Base-by-base conservation (phyloP, 2,888 invertebrate genomes). In the Cenopis cana region DNA sequence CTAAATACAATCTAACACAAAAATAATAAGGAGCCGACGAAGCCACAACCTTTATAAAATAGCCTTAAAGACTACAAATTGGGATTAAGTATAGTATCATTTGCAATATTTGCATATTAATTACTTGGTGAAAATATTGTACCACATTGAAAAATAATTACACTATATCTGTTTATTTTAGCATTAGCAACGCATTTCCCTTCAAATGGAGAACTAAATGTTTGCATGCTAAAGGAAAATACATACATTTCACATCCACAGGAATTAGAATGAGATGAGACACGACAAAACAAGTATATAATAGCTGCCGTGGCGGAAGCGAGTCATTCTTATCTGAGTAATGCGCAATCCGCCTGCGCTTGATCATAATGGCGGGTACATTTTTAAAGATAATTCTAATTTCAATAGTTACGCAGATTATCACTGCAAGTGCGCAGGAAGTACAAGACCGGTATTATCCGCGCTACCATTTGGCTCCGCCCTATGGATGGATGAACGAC, bases 401-500 rank as follows among this genome's bases (percentile, higher is more conserved):
- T 66, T 56, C 78, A 24, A 24, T 85, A 24, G 73, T 81, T 69
- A 74, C 73, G 73, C 82, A 73, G 75, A 78, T 73, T 18, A 79
- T 77, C 18, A 73, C 72, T 11, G 76, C 76, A 3, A 46, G 50
- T 1, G 55, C 18, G 5, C 36, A 56, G 24, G 55, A 55, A 33
- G 67, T 82, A 1, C 76, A 81, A 5, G 79, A 80, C 12, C 77
- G 79, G 0, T 90, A 79, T 60, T 84, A 84, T 56, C 91, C 91
- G 1, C 79, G 81, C 0, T 92, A 85, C 70, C 93, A 93, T 65
- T 74, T 89, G 29, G 82, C 85, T 4, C 90, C 91, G 0, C 82
- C 81, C 0, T 18, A 74, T 3, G 94, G 93, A 54, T 94, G 94
- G 94, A 92, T 94, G 85, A 94, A 94, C 76, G 94, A 94, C 68